A percentile compares a stretch with the other conserved stretches of the same genome.
Evolutionary conservation across 2,888 invertebrate species (phyloP).

Genomic region (Trimorus sp.): DNA sequence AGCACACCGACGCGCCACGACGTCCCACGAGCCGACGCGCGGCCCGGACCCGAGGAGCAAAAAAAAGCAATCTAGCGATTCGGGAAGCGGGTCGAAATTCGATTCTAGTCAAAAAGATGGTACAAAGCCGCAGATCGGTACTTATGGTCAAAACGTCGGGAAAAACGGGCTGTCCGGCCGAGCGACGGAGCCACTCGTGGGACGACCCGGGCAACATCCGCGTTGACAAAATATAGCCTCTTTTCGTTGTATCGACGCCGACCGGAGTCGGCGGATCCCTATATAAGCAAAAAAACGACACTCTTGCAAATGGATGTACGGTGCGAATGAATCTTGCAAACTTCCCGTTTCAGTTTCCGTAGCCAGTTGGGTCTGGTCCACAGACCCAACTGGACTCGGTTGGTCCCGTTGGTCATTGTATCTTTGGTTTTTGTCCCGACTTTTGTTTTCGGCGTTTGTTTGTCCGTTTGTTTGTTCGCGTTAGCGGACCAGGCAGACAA

Average conservation of each 20-base stretch:
- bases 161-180: conserved; percentile 38
- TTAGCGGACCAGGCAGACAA: conserved; percentile 70
- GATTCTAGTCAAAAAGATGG: conserved; percentile 80
- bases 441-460: conserved; percentile 53
- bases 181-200: conserved; percentile 63
- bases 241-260: conserved; percentile 79
- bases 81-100: conserved; percentile 75
- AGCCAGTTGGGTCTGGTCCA: background rate
- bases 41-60: conserved; percentile 29
- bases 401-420: background rate
- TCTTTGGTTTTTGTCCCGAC: conserved; percentile 35
- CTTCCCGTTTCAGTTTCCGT: conserved; percentile 63
- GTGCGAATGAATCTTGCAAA: conserved; percentile 80
- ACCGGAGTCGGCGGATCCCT: conserved; percentile 75
- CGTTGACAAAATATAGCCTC: conserved; percentile 81
- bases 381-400: no score
- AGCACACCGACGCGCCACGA: conserved; percentile 80
- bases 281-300: conserved; percentile 77
- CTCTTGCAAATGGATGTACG: conserved; percentile 81
- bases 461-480: conserved; percentile 25
- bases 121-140: conserved; percentile 80
- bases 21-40: conserved; percentile 70
- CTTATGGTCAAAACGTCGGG: conserved; percentile 73
- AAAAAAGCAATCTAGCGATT: no score
- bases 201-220: conserved; percentile 73